Base-by-base conservation (phyloP, 1,140 invertebrate species). In the Temnothorax longispinosus region DNA sequence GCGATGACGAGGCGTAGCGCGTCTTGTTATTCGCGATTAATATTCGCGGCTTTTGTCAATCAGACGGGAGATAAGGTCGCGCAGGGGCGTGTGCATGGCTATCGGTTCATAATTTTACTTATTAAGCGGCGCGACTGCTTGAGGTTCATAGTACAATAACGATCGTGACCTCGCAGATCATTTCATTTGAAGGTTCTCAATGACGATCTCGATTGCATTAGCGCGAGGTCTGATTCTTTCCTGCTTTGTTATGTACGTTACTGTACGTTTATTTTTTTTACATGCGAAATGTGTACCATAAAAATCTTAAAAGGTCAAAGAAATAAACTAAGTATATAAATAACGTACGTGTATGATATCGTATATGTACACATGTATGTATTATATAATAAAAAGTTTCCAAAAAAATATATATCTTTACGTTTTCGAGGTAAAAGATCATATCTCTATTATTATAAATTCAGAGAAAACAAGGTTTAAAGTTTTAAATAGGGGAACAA, bases 111-210 rank as follows among this genome's bases (percentile, higher is more conserved):
- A 60, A 27, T 62, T 60, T 76, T 13, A 44, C 15, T 7, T 35
- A 15, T 58, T 13, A 38, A 76, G 6, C 6, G 5, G 72, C 6
- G 21, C 8, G n/a, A 13, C 8, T 11, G 32, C 18, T 56, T 44
- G 2, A 41, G 38, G 88, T 89, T 77, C 78, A 90, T 44, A 84
- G 85, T 89, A 67, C 72, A 56, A n/a, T n/a, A n/a, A 6, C 74
- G 47, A 60, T 54, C 54, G 27, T 13, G 88, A 90, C 72, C 89
- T 13, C n/a, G 7, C 3, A 13, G 44, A 69, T 7, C 41, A 5
- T 1, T 78, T 2, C 27, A 27, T 27, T 27, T 27, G 27, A 27
- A 27, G 18, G 32, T 54, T 80, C 47, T 65, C 60, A 15, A 27
- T 54, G 7, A 35, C 18, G 21, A 47, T 47, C 10, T 6, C n/a